Conservation (phyloP, 2,888 invertebrate genomes). For the Bembecia ichneumoniformis region DNA sequence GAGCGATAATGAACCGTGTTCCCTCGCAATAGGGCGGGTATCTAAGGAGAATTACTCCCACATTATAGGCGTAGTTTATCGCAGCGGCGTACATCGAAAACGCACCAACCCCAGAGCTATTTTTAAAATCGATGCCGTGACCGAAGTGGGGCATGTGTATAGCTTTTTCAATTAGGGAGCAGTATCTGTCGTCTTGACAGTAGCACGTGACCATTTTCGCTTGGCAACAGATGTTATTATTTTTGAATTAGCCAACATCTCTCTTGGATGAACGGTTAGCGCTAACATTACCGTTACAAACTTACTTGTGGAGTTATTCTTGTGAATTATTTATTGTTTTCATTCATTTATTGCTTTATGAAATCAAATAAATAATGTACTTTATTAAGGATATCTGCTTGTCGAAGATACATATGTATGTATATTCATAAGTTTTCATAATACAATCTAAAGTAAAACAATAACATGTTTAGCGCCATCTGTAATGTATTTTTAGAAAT, state of each 20-base stretch:
- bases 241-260: background rate
- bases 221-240: background rate
- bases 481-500: too few relatives aligned
- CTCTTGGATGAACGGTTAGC: too few relatives aligned
- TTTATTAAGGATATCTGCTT: too few relatives aligned
- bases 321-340: too few relatives aligned
- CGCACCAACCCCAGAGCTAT: conserved; percentile 56
- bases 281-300: too few relatives aligned
- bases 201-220: background rate
- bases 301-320: too few relatives aligned
- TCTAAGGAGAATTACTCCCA: conserved; percentile 12
- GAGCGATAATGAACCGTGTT: conserved; percentile 30
- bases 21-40: conserved; percentile 17
- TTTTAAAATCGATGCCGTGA: conserved; percentile 69
- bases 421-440: too few relatives aligned
- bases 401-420: too few relatives aligned
- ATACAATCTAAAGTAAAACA: too few relatives aligned
- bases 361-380: too few relatives aligned
- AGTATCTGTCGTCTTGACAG: conserved; percentile 19
- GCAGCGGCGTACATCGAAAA: conserved; percentile 48
- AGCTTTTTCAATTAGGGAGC: conserved; percentile 53
- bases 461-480: too few relatives aligned
- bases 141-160: conserved; percentile 63
- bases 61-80: conserved; percentile 35
- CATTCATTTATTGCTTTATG: too few relatives aligned